These are phyloP conservation scores for Coenonympha arcania DNA, from an alignment of 2,888 invertebrate species.

Conservation along the genomic window DNA sequence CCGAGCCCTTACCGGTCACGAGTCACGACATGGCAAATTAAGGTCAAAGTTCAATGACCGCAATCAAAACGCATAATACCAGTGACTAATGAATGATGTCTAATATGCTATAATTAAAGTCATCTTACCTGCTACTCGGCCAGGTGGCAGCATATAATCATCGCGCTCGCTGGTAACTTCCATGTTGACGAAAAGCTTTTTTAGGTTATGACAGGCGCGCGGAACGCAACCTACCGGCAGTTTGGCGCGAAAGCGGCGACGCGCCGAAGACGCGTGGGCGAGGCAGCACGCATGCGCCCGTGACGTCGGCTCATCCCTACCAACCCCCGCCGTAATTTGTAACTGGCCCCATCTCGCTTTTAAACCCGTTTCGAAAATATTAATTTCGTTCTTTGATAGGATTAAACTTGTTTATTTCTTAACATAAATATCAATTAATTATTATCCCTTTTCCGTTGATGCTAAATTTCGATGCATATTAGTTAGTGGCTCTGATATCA, in stretches of 20 bases:
- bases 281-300: conserved; percentile 55
- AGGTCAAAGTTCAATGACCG: conserved; percentile 45
- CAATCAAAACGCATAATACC: conserved; percentile 7
- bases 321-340: conserved; percentile 33
- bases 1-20: background rate
- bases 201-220: conserved; percentile 56
- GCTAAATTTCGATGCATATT: background rate
- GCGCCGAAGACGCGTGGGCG: conserved; percentile 46
- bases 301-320: conserved; percentile 55
- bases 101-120: conserved; percentile 5
- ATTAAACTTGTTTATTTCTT: no score
- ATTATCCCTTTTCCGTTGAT: no score
- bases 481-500: no score
- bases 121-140: conserved; percentile 51
- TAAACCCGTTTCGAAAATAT: conserved; percentile 3
- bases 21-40: conserved; percentile 15
- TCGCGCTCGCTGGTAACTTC: conserved; percentile 44
- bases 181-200: conserved; percentile 40
- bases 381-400: no score
- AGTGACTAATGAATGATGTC: conserved; percentile 7
- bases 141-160: conserved; percentile 33
- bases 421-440: no score
- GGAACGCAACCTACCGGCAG: conserved; percentile 41
- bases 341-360: conserved; percentile 25
- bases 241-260: conserved; percentile 65